phyloP scores from a whole-genome alignment of 2,888 invertebrate species.

The Papilio protenor region DNA sequence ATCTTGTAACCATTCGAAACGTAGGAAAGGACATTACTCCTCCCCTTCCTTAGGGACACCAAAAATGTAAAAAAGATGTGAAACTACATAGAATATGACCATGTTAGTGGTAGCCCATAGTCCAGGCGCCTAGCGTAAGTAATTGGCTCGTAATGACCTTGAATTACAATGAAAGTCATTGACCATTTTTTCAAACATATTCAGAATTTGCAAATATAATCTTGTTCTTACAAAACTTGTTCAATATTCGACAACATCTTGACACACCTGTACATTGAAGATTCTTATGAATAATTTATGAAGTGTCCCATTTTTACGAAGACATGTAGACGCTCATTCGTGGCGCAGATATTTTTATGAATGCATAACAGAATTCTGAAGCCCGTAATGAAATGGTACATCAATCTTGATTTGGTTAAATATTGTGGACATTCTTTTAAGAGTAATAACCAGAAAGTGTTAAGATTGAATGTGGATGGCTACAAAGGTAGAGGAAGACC shows the following conservation, averaged over 20 bases:
- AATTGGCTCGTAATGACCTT: no score
- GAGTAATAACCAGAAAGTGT: no score
- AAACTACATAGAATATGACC: no score
- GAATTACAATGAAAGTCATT: not conserved
- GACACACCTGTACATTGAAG: constrained; percentile 21
- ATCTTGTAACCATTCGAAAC: no score
- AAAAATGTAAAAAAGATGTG: no score
- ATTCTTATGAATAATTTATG: constrained; percentile 31
- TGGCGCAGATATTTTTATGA: constrained; percentile 21
- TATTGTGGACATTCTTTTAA: not conserved
- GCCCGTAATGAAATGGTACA: constrained; percentile 9
- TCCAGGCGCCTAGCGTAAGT: no score
- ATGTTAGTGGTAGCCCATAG: no score
- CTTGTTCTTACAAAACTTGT: not conserved
- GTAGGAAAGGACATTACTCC: no score
- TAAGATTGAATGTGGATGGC: no score
- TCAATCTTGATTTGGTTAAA: not conserved
- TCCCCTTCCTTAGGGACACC: no score
- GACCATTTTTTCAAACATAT: not conserved
- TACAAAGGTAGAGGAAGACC: no score
- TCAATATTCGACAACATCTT: constrained; percentile 32
- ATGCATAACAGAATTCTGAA: constrained; percentile 15
- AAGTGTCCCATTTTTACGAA: constrained; percentile 24
- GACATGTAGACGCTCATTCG: constrained; percentile 14
- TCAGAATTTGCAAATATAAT: not conserved